These are phyloP conservation scores for Taxidea taxus DNA, from an alignment of 2,113 vertebrate species.

Conservation along the genomic window DNA sequence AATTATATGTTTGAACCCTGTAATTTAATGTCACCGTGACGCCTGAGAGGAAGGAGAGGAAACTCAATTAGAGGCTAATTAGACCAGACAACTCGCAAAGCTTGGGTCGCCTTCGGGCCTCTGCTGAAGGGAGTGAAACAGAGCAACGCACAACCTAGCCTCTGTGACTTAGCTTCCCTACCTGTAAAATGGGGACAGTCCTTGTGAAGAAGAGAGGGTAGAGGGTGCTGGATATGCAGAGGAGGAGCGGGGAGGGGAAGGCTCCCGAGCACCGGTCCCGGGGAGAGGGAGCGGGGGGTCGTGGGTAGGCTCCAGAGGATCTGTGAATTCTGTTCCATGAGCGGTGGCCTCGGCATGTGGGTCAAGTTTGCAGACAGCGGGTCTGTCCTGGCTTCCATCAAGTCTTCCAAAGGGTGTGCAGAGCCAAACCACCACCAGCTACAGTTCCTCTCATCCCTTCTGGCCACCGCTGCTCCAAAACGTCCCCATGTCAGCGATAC, in stretches of 20 bases:
- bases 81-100: background rate
- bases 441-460: rapidly evolving
- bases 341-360: rapidly evolving
- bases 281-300: background rate
- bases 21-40: conserved; percentile 71
- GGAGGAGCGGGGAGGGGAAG: background rate
- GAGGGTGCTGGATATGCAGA: background rate
- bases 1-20: conserved; percentile 75
- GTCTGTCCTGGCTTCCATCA: background rate
- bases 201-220: background rate
- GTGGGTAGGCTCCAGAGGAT: background rate
- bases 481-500: background rate
- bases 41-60: conserved; percentile 59
- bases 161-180: background rate
- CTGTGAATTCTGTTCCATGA: background rate
- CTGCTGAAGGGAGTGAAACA: background rate
- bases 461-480: background rate
- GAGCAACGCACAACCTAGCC: background rate
- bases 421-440: background rate
- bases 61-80: conserved; percentile 73
- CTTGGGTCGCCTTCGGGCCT: background rate
- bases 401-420: background rate
- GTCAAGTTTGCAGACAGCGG: background rate
- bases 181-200: background rate
- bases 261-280: background rate